phyloP scores from a whole-genome alignment of 2,113 vertebrate genomes.

The Willisornis vidua region DNA sequence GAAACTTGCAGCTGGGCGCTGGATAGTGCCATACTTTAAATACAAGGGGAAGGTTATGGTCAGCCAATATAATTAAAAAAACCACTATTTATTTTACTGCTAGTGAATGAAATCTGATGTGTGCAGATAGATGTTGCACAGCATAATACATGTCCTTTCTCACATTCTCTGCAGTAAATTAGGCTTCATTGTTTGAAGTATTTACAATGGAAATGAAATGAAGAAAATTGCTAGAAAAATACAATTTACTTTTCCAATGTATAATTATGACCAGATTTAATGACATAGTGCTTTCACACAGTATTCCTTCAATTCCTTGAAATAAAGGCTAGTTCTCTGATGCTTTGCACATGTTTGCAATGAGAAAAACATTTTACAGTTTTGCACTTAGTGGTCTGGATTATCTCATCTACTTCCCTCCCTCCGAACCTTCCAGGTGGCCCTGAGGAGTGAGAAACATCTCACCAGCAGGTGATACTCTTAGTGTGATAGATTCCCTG shows the following conservation, averaged over 20 bases:
- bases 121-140: conserved; percentile 26
- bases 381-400: neutral
- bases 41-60: neutral
- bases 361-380: neutral
- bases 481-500: neutral
- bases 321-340: conserved; percentile 12
- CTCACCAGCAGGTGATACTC: neutral
- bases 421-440: neutral
- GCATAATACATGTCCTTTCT: neutral
- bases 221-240: conserved; percentile 46
- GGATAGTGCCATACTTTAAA: neutral
- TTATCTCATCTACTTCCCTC: neutral
- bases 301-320: conserved; percentile 1
- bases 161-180: conserved; percentile 26
- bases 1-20: neutral
- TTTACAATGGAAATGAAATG: conserved; percentile 40
- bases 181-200: conserved; percentile 18
- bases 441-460: neutral
- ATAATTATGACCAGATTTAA: conserved; percentile 33
- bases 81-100: neutral
- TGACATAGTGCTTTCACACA: neutral
- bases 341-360: neutral
- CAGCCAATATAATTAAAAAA: neutral
- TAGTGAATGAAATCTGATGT: conserved; percentile 14
- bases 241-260: conserved; percentile 41